Percentiles rank a stretch among this genome's conserved stretches.
These are phyloP conservation scores for Tubulanus polymorphus DNA, from an alignment of 2,888 invertebrate species.

Conservation along the genomic window DNA sequence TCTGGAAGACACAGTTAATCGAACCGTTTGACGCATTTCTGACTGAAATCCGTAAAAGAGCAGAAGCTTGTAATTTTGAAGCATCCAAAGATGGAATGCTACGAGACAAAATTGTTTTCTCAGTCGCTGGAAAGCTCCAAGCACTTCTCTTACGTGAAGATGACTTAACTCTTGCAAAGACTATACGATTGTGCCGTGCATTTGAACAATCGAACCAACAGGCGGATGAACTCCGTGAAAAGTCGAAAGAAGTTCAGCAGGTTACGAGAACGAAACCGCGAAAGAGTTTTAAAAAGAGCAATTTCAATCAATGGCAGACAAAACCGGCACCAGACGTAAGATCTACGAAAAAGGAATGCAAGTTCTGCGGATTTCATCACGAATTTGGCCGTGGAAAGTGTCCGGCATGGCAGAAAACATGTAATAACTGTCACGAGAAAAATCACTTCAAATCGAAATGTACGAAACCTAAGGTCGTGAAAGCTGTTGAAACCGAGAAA, in stretches of 20 bases:
- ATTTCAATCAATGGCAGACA: too few relatives aligned
- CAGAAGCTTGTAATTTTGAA: constrained; percentile 19
- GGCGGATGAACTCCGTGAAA: neutral
- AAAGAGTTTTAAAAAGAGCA: neutral
- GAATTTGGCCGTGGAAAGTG: constrained; percentile 4
- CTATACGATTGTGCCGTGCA: constrained; percentile 13
- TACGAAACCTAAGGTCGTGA: neutral
- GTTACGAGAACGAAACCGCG: neutral
- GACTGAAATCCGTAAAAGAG: constrained; percentile 16
- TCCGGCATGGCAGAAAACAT: constrained; percentile 9
- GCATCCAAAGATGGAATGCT: constrained; percentile 17
- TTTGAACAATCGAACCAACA: constrained; percentile 18
- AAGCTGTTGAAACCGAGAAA: neutral
- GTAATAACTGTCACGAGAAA: constrained; percentile 7
- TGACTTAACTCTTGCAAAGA: constrained; percentile 10
- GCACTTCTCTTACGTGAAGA: constrained; percentile 18
- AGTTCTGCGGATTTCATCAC: constrained; percentile 8
- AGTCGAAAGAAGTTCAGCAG: neutral
- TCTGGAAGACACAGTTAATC: constrained; percentile 13
- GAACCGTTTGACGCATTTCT: constrained; percentile 18
- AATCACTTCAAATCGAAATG: constrained; percentile 12
- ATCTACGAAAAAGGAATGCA: neutral
- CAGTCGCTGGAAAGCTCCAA: constrained; percentile 13
- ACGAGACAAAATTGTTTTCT: constrained; percentile 21
- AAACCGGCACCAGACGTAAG: too few relatives aligned